Conservation (phyloP, 1,140 invertebrate species). For the Meloidogyne exigua region DNA sequence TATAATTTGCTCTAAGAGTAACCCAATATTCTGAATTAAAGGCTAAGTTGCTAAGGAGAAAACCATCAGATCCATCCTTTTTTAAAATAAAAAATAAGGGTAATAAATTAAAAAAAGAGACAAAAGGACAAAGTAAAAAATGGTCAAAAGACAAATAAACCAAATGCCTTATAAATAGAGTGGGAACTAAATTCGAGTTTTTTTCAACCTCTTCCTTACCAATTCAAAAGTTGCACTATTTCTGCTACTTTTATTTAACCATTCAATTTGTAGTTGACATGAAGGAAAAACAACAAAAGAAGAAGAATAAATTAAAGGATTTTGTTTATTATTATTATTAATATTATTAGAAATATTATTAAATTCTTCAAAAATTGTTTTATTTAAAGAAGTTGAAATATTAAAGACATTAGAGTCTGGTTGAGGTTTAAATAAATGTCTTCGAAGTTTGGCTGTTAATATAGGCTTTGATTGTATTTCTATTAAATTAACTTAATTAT, state of each 20-base stretch:
- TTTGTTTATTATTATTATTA: not conserved
- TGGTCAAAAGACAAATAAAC: not conserved
- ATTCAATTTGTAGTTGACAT: slow-evolving; percentile 37
- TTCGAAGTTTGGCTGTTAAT: slow-evolving; percentile 8
- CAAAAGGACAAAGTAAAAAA: not conserved
- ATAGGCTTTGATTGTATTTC: slow-evolving; percentile 69
- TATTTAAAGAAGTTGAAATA: not conserved
- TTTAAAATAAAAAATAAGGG: slow-evolving; percentile 7
- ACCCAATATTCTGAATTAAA: slow-evolving; percentile 43
- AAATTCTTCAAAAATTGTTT: not conserved
- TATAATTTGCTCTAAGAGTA: not conserved
- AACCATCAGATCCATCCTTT: slow-evolving; percentile 51
- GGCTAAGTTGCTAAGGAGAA: slow-evolving; percentile 39
- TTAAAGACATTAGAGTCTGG: not conserved
- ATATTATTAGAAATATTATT: too few species aligned
- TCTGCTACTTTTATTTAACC: slow-evolving; percentile 29
- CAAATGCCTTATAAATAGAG: too few species aligned
- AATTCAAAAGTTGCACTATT: slow-evolving; percentile 26
- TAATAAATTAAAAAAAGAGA: not conserved
- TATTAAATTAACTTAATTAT: too few species aligned
- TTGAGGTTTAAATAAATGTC: not conserved
- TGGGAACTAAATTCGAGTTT: too few species aligned
- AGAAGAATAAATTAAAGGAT: not conserved
- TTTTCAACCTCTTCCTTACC: too few species aligned
- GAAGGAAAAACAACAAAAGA: slow-evolving; percentile 20